Conservation (phyloP, 2,888 invertebrate genomes). For the Malthinus flaveolus region DNA sequence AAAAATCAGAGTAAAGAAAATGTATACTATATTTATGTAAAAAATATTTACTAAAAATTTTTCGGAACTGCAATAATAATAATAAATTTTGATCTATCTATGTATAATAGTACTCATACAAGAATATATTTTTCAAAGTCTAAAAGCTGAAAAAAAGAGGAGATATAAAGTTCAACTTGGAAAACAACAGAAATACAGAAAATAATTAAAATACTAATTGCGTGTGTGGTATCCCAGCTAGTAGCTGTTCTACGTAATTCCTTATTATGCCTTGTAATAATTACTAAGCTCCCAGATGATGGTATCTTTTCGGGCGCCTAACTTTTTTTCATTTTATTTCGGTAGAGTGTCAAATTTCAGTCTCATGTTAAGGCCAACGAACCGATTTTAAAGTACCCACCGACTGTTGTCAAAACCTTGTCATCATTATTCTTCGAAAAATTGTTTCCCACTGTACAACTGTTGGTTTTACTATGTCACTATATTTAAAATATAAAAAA, state of each 20-base stretch:
- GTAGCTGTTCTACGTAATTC: slow-evolving; percentile 7
- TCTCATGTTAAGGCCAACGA: slow-evolving; percentile 6
- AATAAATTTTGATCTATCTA: too few species aligned
- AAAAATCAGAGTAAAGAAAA: too few species aligned
- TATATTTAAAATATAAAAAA: background rate
- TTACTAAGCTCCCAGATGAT: slow-evolving; percentile 9
- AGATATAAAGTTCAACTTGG: too few species aligned
- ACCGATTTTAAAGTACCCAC: slow-evolving; percentile 16
- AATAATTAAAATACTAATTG: slow-evolving; percentile 18
- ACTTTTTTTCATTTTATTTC: slow-evolving; percentile 9
- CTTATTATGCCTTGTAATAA: slow-evolving; percentile 6
- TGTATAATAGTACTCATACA: too few species aligned
- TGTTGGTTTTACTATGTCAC: background rate
- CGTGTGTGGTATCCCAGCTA: background rate
- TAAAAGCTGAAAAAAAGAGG: too few species aligned
- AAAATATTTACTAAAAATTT: too few species aligned
- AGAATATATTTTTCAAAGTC: too few species aligned
- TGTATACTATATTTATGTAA: too few species aligned
- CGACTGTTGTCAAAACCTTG: slow-evolving; percentile 12
- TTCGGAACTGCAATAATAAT: too few species aligned
- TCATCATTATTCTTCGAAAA: slow-evolving; percentile 16
- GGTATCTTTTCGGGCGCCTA: slow-evolving; percentile 16
- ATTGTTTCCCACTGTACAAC: slow-evolving; percentile 8
- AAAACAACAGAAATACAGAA: background rate
- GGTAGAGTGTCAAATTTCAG: slow-evolving; percentile 21